These are phyloP conservation scores for Irena cyanogastra DNA, from an alignment of 2,113 vertebrate genomes.

Conservation along the genomic window DNA sequence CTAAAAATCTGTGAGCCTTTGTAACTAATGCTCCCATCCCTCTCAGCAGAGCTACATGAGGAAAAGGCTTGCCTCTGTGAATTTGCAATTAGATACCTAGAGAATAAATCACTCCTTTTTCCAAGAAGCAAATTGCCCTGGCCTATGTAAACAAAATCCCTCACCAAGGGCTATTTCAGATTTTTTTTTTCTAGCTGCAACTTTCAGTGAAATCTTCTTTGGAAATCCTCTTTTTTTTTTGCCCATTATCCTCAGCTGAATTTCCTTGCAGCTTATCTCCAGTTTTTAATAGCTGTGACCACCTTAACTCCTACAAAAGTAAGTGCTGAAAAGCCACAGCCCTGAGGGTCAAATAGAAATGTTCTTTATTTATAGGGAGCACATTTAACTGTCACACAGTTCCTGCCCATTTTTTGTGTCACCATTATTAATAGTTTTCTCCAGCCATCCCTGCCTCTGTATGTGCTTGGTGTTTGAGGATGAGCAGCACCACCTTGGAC, in stretches of 20 bases:
- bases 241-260: background rate
- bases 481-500: slow-evolving; percentile 6
- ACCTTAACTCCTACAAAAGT: slow-evolving; percentile 34
- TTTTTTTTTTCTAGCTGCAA: background rate
- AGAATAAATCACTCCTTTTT: background rate
- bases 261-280: background rate
- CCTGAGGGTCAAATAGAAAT: slow-evolving; percentile 41
- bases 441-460: background rate
- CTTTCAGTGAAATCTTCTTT: background rate
- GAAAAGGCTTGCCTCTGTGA: background rate
- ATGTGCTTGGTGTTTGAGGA: background rate
- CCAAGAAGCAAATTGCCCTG: background rate
- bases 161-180: background rate
- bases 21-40: background rate
- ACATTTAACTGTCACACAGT: slow-evolving; percentile 45
- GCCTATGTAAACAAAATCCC: background rate
- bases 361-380: slow-evolving; percentile 36
- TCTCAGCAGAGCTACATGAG: background rate
- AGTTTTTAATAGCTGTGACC: background rate
- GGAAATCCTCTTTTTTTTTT: background rate
- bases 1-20: background rate
- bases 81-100: background rate
- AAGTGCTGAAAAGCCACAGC: slow-evolving; percentile 19
- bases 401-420: slow-evolving; percentile 34
- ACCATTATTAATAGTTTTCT: slow-evolving; percentile 25